Conservation (phyloP, 2,797 vertebrate genomes). For the Okamejei kenojei region DNA sequence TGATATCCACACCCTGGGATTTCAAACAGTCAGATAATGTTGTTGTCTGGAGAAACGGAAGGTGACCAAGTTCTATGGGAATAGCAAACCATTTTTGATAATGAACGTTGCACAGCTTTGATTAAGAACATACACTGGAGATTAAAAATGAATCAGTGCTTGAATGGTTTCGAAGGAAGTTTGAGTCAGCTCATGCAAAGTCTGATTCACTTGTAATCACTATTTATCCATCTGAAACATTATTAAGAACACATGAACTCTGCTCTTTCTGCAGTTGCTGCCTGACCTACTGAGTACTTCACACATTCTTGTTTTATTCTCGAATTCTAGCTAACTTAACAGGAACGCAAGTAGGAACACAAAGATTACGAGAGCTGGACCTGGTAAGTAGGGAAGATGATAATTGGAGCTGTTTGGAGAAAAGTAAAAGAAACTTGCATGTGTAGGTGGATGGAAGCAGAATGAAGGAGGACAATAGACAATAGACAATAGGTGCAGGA, state of each 20-base stretch:
- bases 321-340: neutral
- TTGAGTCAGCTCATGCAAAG: neutral
- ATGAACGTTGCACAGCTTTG: neutral
- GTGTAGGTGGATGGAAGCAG: too few relatives aligned
- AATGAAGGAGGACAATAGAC: too few relatives aligned
- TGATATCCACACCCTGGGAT: neutral
- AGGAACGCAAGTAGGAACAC: too few relatives aligned
- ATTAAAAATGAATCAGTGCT: neutral
- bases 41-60: neutral
- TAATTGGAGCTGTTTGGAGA: too few relatives aligned
- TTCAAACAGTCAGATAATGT: neutral
- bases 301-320: neutral
- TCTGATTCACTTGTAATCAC: neutral
- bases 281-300: too few relatives aligned
- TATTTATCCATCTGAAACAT: neutral
- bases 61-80: neutral
- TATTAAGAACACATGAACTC: too few relatives aligned
- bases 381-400: too few relatives aligned
- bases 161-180: neutral
- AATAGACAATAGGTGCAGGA: too few relatives aligned
- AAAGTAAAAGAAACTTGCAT: too few relatives aligned
- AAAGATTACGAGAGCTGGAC: too few relatives aligned
- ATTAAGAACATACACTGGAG: neutral
- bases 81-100: neutral
- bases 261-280: too few relatives aligned